Conservation (phyloP, 2,888 invertebrate genomes). For the Trichogramma dendrolimi region DNA sequence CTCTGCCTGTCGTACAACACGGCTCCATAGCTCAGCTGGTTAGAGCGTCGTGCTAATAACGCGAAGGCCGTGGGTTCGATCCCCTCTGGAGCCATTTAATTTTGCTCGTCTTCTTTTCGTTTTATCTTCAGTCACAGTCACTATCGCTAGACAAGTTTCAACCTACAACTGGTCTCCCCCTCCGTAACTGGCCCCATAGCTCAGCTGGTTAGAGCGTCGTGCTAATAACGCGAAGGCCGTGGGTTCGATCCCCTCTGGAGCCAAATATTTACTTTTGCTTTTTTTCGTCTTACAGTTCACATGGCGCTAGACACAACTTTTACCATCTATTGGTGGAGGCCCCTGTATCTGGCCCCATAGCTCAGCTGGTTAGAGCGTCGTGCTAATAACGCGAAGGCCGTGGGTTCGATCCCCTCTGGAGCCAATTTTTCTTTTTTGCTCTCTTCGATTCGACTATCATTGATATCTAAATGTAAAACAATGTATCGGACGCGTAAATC, state of each 20-base stretch:
- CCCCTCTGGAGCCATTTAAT: slow-evolving; percentile 42
- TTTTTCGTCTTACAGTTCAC: no score
- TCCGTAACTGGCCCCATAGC: slow-evolving; percentile 34
- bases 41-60: slow-evolving; percentile 48
- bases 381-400: slow-evolving; percentile 48
- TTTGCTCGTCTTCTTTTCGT: slow-evolving; percentile 37
- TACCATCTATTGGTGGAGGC: no score
- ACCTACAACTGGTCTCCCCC: no score
- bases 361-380: slow-evolving; percentile 47
- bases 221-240: slow-evolving; percentile 48
- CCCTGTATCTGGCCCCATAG: slow-evolving; percentile 27
- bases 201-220: slow-evolving; percentile 47
- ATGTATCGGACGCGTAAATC: no score
- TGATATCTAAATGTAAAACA: no score
- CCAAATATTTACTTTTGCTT: no score
- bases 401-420: slow-evolving; percentile 46
- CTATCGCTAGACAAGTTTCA: no score
- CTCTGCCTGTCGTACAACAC: no score
- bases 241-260: slow-evolving; percentile 42
- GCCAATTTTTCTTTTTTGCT: slow-evolving; percentile 29
- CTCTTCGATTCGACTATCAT: no score
- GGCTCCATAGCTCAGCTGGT: slow-evolving; percentile 42
- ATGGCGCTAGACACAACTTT: no score
- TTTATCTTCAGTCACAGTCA: no score
- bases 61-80: slow-evolving; percentile 47